Evolutionary conservation across 2,888 invertebrate species (phyloP), one percentile per base, ranked within the genome.

Genomic region (Perithous albicinctus): DNA sequence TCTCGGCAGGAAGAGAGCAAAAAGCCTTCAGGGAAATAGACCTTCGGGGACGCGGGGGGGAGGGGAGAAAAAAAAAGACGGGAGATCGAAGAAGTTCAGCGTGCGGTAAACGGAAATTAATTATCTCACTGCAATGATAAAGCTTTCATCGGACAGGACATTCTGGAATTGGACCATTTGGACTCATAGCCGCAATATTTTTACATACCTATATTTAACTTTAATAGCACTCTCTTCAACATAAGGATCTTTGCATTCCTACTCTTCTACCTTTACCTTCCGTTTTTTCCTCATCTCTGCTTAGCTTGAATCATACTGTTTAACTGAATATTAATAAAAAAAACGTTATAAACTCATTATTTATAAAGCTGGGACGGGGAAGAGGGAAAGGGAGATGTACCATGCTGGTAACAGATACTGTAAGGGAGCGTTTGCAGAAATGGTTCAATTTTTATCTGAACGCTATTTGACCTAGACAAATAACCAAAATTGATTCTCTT

Each of bases 1-100:
- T 77, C 73, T 20, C 80, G 56, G 72, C 76, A 73, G 76, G 76
- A 82, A 82, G 67, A 54, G 78, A 76, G 80, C 73, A 80, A 80
- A 76, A 76, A 51, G 61, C 61, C 73, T 81, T 76, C 48, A 48
- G 78, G 78, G 78, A 74, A 81, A 78, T 69, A 35, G 78, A 69
- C 73, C 54, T 64, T 63, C 64, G 29, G 56, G n/a, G 29, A 15
- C 63, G 46, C 29, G 54, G 56, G n/a, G n/a, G n/a, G n/a, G n/a
- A n/a, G n/a, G n/a, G n/a, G n/a, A n/a, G n/a, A n/a, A n/a, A 8
- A 63, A 74, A 69, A 48, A 54, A 51, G 73, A 64, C 73, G 51
- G 46, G 2, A 38, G 38, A 77, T 67, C 80, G 67, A 80, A 67
- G 61, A 61, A 77, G 59, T 61, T 72, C 51, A 41, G n/a, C 26